Base-by-base conservation (phyloP, 2,113 vertebrate genomes). In the Conger conger region DNA sequence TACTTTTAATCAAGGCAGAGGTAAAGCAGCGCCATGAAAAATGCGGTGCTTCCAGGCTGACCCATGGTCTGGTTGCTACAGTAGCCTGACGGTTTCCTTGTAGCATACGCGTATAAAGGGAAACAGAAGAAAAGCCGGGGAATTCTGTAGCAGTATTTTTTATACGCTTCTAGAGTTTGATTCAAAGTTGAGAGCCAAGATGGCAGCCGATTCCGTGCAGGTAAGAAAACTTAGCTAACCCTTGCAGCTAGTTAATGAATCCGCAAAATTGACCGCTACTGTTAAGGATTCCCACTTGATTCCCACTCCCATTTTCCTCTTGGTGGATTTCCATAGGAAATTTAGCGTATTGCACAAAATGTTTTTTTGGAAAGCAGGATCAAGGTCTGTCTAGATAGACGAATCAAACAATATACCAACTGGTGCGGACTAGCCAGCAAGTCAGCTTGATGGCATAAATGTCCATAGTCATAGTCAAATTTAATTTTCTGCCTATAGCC, bases 121-220 rank as follows among this genome's bases (percentile, higher is more conserved):
- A 89, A 93, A 92, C 88, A 92, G 90, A 86, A 91, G 89, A 82
- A 86, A 85, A 86, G 89, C 78, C 86, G 92, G 60, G 30, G 68
- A 86, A 57, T 50, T 76, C 38, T 81, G 82, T 40, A 42, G 38
- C 81, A 83, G 79, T 60, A 57, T 68, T 85, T 88, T 68, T 91
- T 91, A 89, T 92, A 86, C 89, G 88, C 88, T 92, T 93, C 92
- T 85, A 94, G 92, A 93, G 92, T 94, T 92, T 93, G 93, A 95
- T 94, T 94, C 93, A 94, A 94, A 94, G 91, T 93, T 93, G 92
- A 94, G 92, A 94, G 92, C 92, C 93, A 96, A 95, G 94, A 96
- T 96, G 95, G 95, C 95, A 91, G 94, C 94, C 91, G 95, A 96
- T 88, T 94, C 94, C 91, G 94, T 96, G 95, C 95, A 96, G 95